Evolutionary conservation across 2,113 vertebrate species (phyloP).

Genomic region (Brienomyrus brachyistius): DNA sequence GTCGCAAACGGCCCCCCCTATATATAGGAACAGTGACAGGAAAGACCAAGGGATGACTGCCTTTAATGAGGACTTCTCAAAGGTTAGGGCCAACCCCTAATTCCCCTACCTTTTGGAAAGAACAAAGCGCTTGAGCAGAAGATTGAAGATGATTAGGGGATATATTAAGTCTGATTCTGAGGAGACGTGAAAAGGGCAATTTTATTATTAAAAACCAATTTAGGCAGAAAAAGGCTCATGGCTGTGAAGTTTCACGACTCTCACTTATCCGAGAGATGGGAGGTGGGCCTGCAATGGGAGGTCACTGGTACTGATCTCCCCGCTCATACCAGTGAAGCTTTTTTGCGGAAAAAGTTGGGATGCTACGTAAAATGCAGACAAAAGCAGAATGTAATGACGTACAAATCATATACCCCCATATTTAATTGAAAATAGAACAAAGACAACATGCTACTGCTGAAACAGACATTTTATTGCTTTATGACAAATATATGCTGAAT

Average conservation of each 20-base stretch:
- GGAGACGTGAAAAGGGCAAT: conserved; percentile 27
- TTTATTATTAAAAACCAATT: conserved; percentile 20
- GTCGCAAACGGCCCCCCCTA: neutral
- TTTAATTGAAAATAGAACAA: neutral
- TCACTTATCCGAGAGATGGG: neutral
- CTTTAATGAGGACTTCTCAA: conserved; percentile 3
- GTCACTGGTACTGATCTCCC: neutral
- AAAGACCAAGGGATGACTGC: neutral
- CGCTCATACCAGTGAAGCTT: neutral
- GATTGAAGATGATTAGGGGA: conserved; percentile 15
- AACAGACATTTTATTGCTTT: neutral
- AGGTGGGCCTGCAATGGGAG: too few species aligned
- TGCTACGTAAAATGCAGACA: neutral
- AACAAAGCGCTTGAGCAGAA: conserved; percentile 3
- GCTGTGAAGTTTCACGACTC: neutral
- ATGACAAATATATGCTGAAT: neutral
- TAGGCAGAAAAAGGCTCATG: neutral
- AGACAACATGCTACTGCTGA: neutral
- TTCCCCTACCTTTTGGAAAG: neutral
- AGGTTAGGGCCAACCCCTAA: neutral
- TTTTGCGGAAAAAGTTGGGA: too few species aligned
- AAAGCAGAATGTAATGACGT: neutral
- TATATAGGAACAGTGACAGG: conserved; percentile 15
- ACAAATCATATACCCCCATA: neutral
- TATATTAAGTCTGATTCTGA: conserved; percentile 15